Conservation (phyloP, 1,140 invertebrate genomes). For the Halotydeus destructor region DNA sequence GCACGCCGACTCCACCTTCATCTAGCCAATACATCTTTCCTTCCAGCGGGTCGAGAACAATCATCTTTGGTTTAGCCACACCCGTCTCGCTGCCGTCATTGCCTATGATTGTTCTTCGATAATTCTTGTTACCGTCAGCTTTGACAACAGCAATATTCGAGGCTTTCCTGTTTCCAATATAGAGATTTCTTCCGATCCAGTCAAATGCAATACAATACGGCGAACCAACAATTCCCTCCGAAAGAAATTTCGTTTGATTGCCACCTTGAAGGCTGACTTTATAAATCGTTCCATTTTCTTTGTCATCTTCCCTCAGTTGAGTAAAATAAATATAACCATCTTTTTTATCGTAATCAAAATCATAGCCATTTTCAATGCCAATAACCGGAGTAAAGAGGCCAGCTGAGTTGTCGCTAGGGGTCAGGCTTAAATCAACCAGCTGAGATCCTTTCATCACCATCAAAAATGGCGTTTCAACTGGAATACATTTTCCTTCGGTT, state of each 20-base stretch:
- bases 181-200: conserved; percentile 86
- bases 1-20: conserved; percentile 70
- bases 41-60: conserved; percentile 70
- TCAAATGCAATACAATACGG: conserved; percentile 81
- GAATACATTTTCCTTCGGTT: conserved; percentile 46
- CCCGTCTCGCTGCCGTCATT: conserved; percentile 71
- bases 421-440: conserved; percentile 57
- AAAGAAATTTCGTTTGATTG: conserved; percentile 60
- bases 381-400: conserved; percentile 68
- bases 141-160: conserved; percentile 81
- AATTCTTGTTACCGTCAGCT: conserved; percentile 49
- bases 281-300: conserved; percentile 15
- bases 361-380: conserved; percentile 63
- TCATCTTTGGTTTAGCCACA: conserved; percentile 61
- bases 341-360: conserved; percentile 74
- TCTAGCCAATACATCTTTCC: conserved; percentile 92
- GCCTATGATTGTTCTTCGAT: conserved; percentile 63
- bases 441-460: conserved; percentile 75
- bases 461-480: conserved; percentile 67
- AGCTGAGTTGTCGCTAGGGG: conserved; percentile 34
- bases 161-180: conserved; percentile 70
- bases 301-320: conserved; percentile 36
- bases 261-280: conserved; percentile 56
- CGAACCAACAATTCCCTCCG: conserved; percentile 58
- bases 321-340: conserved; percentile 64